Base-by-base conservation (phyloP, 2,888 invertebrate species). In the Cephalotes varians region DNA sequence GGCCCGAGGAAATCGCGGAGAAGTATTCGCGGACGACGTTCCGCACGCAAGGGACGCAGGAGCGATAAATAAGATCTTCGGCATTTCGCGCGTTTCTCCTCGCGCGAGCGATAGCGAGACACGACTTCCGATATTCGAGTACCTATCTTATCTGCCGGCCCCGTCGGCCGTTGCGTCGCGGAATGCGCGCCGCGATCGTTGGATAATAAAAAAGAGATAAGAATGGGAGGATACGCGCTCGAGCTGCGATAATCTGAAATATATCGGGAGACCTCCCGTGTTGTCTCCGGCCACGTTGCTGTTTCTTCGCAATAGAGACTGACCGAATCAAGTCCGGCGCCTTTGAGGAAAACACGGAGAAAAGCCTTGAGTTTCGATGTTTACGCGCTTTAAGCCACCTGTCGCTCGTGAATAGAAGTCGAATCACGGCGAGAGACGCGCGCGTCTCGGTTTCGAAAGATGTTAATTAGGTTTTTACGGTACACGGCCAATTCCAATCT, bases 61-160 rank as follows among this genome's bases (percentile, higher is more conserved):
- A n/a, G 87, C 93, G 92, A 93, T 93, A 93, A 93, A 93, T 93
- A 93, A 92, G 44, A 65, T 91, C 88, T 90, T 91, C 91, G 90
- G 91, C 90, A 92, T 92, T 93, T 93, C 91, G 90, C 91, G 91
- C 86, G 54, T 69, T 79, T 69, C 25, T 21, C 12, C 72, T 34
- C 58, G 83, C 15, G 31, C 58, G 40, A 49, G 85, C 81, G 84
- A 76, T 73, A 73, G 44, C 44, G 51, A 51, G 71, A 76, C 71
- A 31, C 51, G 72, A 72, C 67, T 79, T 56, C 56, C 77, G 77
- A 79, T 79, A 79, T 37, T 69, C 83, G 64, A 44, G 47, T 44
- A 51, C 28, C 54, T 60, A 69, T 79, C 69, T 69, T 62, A 79
- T 77, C 69, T 54, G 44, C 31, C 28, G 9, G 49, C 1, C 21